phyloP scores from a whole-genome alignment of 2,113 vertebrate species.

The Ceyx cyanopectus region DNA sequence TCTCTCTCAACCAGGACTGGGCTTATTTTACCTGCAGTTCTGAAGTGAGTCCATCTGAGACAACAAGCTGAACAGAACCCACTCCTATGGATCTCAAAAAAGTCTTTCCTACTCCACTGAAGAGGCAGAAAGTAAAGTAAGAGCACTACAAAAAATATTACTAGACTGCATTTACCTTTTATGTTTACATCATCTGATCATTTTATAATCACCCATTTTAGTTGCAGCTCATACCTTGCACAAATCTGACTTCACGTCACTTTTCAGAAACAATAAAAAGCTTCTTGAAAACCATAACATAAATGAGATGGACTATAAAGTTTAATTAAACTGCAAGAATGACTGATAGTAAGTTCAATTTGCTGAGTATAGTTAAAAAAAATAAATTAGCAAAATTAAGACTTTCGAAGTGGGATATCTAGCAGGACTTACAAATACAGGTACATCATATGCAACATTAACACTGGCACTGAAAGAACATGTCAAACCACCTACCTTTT shows the following conservation, averaged over 20 bases:
- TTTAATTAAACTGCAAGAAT: not conserved
- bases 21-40: not conserved
- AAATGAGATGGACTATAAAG: not conserved
- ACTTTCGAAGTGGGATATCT: not conserved
- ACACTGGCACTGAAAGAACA: not conserved
- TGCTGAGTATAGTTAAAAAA: not conserved
- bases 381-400: too few relatives aligned
- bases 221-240: not conserved
- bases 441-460: not conserved
- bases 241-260: not conserved
- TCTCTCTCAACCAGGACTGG: not conserved
- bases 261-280: not conserved
- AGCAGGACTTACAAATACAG: not conserved
- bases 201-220: not conserved
- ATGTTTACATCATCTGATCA: not conserved
- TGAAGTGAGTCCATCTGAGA: not conserved
- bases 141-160: not conserved
- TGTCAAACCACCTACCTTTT: not conserved
- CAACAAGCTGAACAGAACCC: not conserved
- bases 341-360: not conserved
- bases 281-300: not conserved
- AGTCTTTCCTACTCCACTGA: not conserved
- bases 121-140: not conserved
- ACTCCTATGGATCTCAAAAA: too few relatives aligned
- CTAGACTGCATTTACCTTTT: not conserved